Conservation (phyloP, 2,888 invertebrate species). For the Steinernema carpocapsae region DNA sequence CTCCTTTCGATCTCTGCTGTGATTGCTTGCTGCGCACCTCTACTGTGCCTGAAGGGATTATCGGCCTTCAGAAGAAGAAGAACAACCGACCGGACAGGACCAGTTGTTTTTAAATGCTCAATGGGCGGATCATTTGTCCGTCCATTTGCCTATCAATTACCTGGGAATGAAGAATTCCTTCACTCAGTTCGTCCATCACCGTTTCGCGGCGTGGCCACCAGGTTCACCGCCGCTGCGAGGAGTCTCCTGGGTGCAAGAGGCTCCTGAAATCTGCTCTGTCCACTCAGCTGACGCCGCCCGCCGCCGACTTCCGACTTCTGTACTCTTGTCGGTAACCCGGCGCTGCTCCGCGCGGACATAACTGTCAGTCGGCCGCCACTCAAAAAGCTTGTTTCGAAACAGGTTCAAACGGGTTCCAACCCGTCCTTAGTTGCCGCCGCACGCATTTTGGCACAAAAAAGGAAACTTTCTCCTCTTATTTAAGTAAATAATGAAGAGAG, state of each 20-base stretch:
- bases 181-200: constrained; percentile 1
- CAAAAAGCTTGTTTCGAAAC: constrained; percentile 21
- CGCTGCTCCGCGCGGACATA: not conserved
- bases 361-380: not conserved
- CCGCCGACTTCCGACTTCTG: not conserved
- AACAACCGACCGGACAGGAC: constrained; percentile 30
- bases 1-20: not conserved
- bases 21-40: not conserved
- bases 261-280: not conserved
- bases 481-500: constrained; percentile 6
- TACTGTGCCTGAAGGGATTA: constrained; percentile 24
- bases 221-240: not conserved
- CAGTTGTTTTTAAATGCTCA: constrained; percentile 34
- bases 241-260: not conserved
- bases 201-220: not conserved
- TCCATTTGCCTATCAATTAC: constrained; percentile 35
- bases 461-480: not conserved
- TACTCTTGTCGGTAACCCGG: not conserved
- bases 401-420: constrained; percentile 32
- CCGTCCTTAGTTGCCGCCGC: not conserved
- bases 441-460: constrained; percentile 2
- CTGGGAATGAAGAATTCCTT: constrained; percentile 33
- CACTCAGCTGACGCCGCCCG: not conserved
- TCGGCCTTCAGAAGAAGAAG: constrained; percentile 32
- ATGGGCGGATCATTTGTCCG: constrained; percentile 32